A percentile compares a stretch with the other conserved stretches of the same genome.
These are phyloP conservation scores for Cheilosia grossa DNA, from an alignment of 2,888 invertebrate species.

Conservation along the genomic window DNA sequence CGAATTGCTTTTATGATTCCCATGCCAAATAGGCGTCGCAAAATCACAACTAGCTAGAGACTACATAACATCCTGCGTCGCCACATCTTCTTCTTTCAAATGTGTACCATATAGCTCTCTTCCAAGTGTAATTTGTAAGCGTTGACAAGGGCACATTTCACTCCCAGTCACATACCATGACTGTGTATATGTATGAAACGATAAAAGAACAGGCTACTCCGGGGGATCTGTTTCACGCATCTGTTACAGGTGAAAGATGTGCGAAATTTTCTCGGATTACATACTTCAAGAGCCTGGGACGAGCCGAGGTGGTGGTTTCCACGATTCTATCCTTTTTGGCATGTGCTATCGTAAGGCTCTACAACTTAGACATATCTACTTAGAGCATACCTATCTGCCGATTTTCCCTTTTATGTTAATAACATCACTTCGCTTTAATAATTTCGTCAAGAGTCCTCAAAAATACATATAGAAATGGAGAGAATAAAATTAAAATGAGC, in stretches of 20 bases:
- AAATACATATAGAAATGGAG: background rate
- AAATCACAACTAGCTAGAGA: conserved; percentile 60
- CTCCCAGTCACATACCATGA: conserved; percentile 31
- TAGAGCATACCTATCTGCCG: too few species aligned
- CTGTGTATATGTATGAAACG: conserved; percentile 23
- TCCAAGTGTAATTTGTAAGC: conserved; percentile 65
- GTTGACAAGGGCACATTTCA: conserved; percentile 59
- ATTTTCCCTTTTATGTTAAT: too few species aligned
- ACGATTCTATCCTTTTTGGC: conserved; percentile 22
- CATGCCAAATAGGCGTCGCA: conserved; percentile 44
- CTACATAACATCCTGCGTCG: conserved; percentile 45
- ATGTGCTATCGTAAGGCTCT: conserved; percentile 45
- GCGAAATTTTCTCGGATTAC: conserved; percentile 69
- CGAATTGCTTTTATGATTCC: conserved; percentile 73
- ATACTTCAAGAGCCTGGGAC: conserved; percentile 26
- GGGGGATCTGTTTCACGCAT: conserved; percentile 62
- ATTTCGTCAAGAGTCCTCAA: background rate
- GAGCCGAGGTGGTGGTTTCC: conserved; percentile 6
- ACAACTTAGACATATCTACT: conserved; percentile 15
- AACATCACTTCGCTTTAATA: too few species aligned
- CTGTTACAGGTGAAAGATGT: conserved; percentile 74
- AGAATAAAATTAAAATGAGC: background rate
- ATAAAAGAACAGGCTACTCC: conserved; percentile 49
- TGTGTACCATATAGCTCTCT: conserved; percentile 1
- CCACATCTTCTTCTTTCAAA: conserved; percentile 17